Base-by-base conservation (phyloP, 64 coral and sea anemone species). In the Stichodactyla mertensii region DNA sequence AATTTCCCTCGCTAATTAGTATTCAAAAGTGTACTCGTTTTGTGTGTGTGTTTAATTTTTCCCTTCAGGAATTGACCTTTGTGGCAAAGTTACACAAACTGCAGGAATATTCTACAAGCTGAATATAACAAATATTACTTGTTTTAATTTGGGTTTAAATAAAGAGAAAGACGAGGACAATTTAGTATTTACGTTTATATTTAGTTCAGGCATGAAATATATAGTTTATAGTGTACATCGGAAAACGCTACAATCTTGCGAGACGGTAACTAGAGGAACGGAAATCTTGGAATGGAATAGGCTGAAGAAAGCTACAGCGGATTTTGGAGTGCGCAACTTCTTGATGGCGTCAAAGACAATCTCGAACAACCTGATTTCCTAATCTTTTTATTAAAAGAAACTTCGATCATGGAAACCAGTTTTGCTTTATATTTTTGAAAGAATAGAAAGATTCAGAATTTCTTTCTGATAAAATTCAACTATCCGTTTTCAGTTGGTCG, bases 1-100 rank as follows among this genome's bases (percentile, higher is more conserved):
- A 81, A 19, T 54, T 81, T 81, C 78, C 52, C 78, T 81, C 26
- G 78, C 78, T 81, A 81, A 81, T 81, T 81, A 81, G 36, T 81
- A 81, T 81, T 81, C 78, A 81, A 81, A 81, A 81, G 16, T 55
- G 26, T 81, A 81, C 51, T 81, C 78, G 78, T 22, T 81, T 20
- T 66, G 62, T 81, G 77, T 12, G 28, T 78, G 52, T 81, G 6
- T 81, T 81, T 81, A 55, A n/a, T 28, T 74, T 74, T 74, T 74
- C 26, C 20, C 24, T 74, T 74, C 11, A 11, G 27, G 69, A 23
- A 31, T 74, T 74, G 69, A 74, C 69, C 69, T 74, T 74, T 74
- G 69, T 4, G 26, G 69, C 23, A 74, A 74, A 74, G 69, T 74
- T 74, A 74, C 26, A 28, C 26, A 74, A 74, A 74, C 24, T 74